Evolutionary conservation across 2,888 invertebrate species (phyloP), one percentile per base, ranked within the genome.

Genomic region (Papilio elwesi): DNA sequence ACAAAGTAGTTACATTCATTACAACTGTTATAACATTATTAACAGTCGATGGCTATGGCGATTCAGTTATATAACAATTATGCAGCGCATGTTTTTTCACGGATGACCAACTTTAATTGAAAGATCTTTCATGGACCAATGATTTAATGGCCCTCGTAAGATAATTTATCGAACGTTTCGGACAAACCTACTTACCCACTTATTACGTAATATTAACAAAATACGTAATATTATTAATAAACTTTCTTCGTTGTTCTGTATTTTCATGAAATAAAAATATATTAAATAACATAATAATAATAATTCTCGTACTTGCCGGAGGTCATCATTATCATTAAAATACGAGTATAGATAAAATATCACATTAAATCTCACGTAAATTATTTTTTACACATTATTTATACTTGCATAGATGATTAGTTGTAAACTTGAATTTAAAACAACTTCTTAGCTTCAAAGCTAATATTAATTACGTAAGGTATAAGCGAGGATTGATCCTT

Each of bases 181-280:
- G 59, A 59, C 66, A 62, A 71, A 71, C 66, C 67, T 48, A 71
- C 66, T 67, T 71, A 71, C 71, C 71, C 26, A 71, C 26, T 71
- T 67, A 59, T 71, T 71, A 49, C 47, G 36, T 62, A 71, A 71
- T 15, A 64, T 53, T 53, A 63, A 51, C 16, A 69, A 57, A 55
- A 15, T 47, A n/a, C 66, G 59, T 55, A 55, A 64, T 65, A 55
- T 1, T 64, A 43, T 12, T 59, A 59, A 38, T 38, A 26, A 26
- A 1, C 26, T 26, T 26, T 2, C 26, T 26, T 26, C 4, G 26
- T 26, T 26, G 4, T 26, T 26, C 26, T 26, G 26, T 26, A 26
- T 26, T 26, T 26, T 26, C 26, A 26, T 26, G 26, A 26, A 26
- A 4, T 26, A 26, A 26, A 26, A 26, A 26, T 26, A 26, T 2